Evolutionary conservation across 2,888 invertebrate species (phyloP).

Genomic region (Stictocephala bisonia): DNA sequence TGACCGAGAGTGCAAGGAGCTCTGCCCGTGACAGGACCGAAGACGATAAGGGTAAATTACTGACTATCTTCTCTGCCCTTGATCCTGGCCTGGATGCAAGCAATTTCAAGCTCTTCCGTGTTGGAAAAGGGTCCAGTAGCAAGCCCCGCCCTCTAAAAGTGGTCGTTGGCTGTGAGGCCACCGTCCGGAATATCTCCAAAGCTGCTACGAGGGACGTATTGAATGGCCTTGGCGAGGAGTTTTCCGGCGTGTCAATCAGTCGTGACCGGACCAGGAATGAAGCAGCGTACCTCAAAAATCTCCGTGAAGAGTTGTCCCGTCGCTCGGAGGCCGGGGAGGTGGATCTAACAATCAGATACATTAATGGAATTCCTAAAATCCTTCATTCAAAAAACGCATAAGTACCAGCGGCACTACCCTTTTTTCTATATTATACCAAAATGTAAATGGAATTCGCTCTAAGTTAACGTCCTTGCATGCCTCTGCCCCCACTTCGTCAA

Average conservation of each 20-base stretch:
- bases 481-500: too few relatives aligned
- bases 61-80: not conserved
- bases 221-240: not conserved
- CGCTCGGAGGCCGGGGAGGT: too few relatives aligned
- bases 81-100: not conserved
- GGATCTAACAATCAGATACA: too few relatives aligned
- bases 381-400: too few relatives aligned
- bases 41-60: not conserved
- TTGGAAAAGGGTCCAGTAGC: not conserved
- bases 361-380: too few relatives aligned
- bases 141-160: constrained; percentile 13
- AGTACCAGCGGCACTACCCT: too few relatives aligned
- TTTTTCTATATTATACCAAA: too few relatives aligned
- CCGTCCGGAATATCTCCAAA: not conserved
- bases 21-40: not conserved
- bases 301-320: too few relatives aligned
- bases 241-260: not conserved
- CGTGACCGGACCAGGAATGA: constrained; percentile 20
- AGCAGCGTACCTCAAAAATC: too few relatives aligned
- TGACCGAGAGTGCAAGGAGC: constrained; percentile 2
- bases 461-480: too few relatives aligned
- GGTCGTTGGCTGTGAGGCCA: constrained; percentile 11
- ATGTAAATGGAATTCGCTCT: too few relatives aligned
- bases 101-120: not conserved
- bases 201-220: constrained; percentile 6